Evolutionary conservation across 2,113 vertebrate species (phyloP).

Genomic region (Xiphorhynchus elegans): DNA sequence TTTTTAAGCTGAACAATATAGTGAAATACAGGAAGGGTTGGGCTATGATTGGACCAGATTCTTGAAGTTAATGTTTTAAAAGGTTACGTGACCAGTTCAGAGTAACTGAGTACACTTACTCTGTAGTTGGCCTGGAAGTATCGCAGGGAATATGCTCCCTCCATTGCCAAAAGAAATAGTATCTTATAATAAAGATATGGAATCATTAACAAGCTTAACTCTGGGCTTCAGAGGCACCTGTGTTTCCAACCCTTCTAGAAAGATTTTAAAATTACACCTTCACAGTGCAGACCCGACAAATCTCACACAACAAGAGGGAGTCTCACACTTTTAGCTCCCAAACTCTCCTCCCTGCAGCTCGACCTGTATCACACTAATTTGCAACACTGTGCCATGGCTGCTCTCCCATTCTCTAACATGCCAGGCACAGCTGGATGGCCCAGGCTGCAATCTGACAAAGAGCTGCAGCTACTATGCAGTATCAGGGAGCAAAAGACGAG

Average conservation of each 20-base stretch:
- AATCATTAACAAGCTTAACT: conserved; percentile 45
- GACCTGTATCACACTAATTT: not conserved
- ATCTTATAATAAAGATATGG: conserved; percentile 2
- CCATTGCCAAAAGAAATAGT: not conserved
- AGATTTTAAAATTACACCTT: not conserved
- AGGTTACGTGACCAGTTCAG: conserved; percentile 2
- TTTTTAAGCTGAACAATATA: not conserved
- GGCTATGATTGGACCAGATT: not conserved
- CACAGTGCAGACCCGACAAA: not conserved
- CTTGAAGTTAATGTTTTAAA: conserved; percentile 26
- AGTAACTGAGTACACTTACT: not conserved
- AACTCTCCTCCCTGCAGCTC: not conserved
- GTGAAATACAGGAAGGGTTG: conserved; percentile 52
- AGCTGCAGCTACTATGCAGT: not conserved
- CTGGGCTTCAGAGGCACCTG: not conserved
- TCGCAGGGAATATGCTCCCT: not conserved
- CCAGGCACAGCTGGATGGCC: not conserved
- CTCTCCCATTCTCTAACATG: not conserved
- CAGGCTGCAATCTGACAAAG: not conserved
- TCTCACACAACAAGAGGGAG: conserved; percentile 11
- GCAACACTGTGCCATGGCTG: not conserved
- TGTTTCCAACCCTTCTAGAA: conserved; percentile 29
- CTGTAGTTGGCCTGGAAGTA: not conserved
- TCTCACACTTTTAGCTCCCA: not conserved
- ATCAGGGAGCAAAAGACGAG: not conserved